Base-by-base conservation (phyloP, 2,888 invertebrate species). In the Drosophila subsilvestris region DNA sequence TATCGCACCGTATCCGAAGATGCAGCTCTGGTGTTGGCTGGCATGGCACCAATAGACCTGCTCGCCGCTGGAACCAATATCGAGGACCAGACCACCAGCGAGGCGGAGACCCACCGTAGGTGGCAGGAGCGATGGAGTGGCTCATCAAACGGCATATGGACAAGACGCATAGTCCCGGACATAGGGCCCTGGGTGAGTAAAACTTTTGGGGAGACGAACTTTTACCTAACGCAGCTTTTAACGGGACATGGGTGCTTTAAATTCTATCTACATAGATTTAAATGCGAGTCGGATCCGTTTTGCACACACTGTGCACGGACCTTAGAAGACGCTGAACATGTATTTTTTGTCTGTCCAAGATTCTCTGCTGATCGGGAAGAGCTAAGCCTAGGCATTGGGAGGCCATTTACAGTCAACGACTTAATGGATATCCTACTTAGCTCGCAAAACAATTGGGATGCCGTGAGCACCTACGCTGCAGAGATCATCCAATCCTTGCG, bases 371-470 rank as follows among this genome's bases (percentile, higher is more conserved):
- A 47, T 22, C 48, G n/a, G 42, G 49, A 48, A 48, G 37, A 37
- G 42, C 58, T 58, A 1, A 58, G 37, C 32, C 10, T 42, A 55
- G 17, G 6, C 44, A 27, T 44, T 44, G 44, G 25, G 17, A 55
- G n/a, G 27, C 22, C 55, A 25, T 55, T 55, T 1, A 32, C 14
- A 32, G 32, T 32, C 14, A 14, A 32, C 14, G 32, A 32, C 47
- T 48, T 57, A 2, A 18, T 48, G 20, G n/a, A 48, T n/a, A 57
- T 48, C 37, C 48, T 48, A 12, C 57, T 57, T 5, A 48, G 57
- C 32, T 25, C 48, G 32, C 57, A 57, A 48, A 48, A 37, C 47
- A 57, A 57, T 47, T 48, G 37, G 57, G 44, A 17, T 25, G 27
- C 22, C 32, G 12, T 12, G 32, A 32, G 32, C 12, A 32, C 32